These are phyloP conservation scores for Callorhinus ursinus DNA, from an alignment of 2,113 vertebrate genomes.

Conservation along the genomic window DNA sequence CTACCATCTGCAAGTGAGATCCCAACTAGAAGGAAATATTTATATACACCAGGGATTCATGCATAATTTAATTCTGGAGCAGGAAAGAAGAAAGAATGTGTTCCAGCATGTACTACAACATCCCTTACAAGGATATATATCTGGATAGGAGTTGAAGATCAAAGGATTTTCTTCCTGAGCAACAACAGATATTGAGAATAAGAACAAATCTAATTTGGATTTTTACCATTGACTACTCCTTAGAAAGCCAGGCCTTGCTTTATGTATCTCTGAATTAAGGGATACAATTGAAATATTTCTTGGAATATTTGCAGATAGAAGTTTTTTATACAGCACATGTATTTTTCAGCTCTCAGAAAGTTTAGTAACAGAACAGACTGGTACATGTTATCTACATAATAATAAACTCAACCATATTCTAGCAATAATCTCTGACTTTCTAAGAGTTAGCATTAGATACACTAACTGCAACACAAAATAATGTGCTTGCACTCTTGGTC, in stretches of 20 bases:
- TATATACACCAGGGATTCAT: slow-evolving; percentile 54
- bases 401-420: not conserved
- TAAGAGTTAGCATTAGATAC: not conserved
- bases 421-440: not conserved
- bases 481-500: not conserved
- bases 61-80: slow-evolving; percentile 64
- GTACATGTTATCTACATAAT: not conserved
- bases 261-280: not conserved
- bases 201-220: slow-evolving; percentile 29
- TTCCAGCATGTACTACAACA: not conserved
- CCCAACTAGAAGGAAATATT: slow-evolving; percentile 71
- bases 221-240: not conserved
- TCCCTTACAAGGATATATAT: not conserved
- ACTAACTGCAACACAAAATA: not conserved
- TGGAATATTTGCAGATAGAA: not conserved
- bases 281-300: not conserved
- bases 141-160: slow-evolving; percentile 17
- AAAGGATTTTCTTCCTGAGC: slow-evolving; percentile 49
- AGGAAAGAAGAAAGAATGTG: slow-evolving; percentile 37
- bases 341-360: slow-evolving; percentile 11
- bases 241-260: slow-evolving; percentile 17
- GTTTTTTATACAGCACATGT: not conserved
- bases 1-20: slow-evolving; percentile 62
- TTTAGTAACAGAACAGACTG: not conserved
- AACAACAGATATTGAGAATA: slow-evolving; percentile 12